phyloP scores from a whole-genome alignment of 2,113 vertebrate genomes.

The Regulus satrapa region DNA sequence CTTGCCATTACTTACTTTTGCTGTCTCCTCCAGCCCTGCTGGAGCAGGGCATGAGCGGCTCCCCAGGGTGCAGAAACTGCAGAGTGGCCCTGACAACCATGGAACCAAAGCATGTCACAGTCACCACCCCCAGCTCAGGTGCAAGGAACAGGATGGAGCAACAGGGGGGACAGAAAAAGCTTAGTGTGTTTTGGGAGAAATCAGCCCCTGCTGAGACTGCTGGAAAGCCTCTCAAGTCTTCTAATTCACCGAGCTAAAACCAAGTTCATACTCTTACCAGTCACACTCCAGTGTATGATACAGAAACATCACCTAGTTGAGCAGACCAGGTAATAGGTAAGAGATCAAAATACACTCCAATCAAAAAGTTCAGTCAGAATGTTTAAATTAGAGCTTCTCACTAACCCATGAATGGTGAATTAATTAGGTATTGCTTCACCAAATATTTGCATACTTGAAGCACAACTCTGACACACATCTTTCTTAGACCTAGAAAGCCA shows the following conservation, averaged over 20 bases:
- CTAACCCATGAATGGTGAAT: not conserved
- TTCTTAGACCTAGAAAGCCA: not conserved
- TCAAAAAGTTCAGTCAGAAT: not conserved
- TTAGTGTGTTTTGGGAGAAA: not conserved
- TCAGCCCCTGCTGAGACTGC: too few relatives aligned
- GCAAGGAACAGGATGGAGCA: not conserved
- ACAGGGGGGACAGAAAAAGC: not conserved
- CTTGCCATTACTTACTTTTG: not conserved
- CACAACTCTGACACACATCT: not conserved
- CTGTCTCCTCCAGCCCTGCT: not conserved
- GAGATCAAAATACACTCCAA: not conserved
- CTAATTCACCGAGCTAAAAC: not conserved
- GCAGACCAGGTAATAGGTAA: not conserved
- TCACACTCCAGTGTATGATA: not conserved
- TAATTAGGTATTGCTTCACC: not conserved
- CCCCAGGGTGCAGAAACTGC: not conserved
- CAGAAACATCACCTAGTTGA: not conserved
- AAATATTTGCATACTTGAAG: not conserved
- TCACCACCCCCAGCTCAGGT: not conserved
- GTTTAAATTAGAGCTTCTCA: not conserved
- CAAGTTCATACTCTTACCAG: not conserved
- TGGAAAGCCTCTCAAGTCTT: not conserved
- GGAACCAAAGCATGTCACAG: not conserved
- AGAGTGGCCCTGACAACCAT: fast-evolving
- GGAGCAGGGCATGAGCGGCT: not conserved